Evolutionary conservation across 2,888 invertebrate genomes (phyloP), one percentile per base, ranked within the genome.

Genomic region (Auanema sp.): DNA sequence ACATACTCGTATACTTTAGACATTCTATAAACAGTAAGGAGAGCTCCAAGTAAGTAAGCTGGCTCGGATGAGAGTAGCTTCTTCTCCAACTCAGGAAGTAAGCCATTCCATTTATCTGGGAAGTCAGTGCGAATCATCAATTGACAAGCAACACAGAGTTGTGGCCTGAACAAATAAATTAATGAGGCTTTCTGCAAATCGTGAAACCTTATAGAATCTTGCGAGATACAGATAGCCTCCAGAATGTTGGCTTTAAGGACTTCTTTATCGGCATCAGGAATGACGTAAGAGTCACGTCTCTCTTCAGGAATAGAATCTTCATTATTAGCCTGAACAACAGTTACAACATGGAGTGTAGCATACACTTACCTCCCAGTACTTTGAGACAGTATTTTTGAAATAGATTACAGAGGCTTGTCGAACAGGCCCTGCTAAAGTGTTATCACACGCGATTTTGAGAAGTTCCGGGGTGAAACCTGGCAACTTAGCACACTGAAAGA

Each of bases 41-140:
- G 88, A 54, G 95, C 92, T 57, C 95, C 97, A 86, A 65, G 58
- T 84, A 85, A 85, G n/a, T 83, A 80, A 23, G 79, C 73, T 24
- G 83, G 84, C 60, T 85, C 84, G 40, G 84, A 84, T 0, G 84
- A 81, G 86, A 93, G 92, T 65, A 98, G 87, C 85, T 92, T 94
- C 81, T 92, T 90, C 81, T 91, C 91, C 71, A 98, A 91, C 88
- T 95, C 95, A 84, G 96, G 47, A 8, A 54, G 44, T 11, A 66
- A 53, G 1, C 59, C 91, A 8, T 78, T 64, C 80, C 80, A 80
- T 12, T 66, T 58, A 3, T 90, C 90, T 4, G 98, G 97, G 84
- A 95, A 98, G 85, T 98, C 98, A 84, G 90, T 89, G 85, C 95
- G 95, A 52, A 97, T 91, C 71, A 98, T 94, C 69, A 90, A 90